Base-by-base conservation (phyloP, 2,797 vertebrate species). In the Eulemur rubriventer region DNA sequence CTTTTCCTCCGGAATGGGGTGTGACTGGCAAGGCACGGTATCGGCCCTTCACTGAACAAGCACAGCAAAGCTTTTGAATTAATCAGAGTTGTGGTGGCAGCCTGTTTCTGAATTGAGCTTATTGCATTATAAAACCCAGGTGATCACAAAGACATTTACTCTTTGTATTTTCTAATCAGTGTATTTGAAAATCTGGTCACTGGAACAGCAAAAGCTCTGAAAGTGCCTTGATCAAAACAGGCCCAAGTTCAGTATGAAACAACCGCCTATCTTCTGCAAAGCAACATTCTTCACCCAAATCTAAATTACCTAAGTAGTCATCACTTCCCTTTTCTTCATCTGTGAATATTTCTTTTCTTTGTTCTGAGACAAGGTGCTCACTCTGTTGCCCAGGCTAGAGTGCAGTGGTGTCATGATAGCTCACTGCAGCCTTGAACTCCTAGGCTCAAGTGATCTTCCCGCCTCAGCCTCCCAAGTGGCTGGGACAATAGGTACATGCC, bases 131-230 rank as follows among this genome's bases (percentile, higher is more conserved):
- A 82, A 95, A 86, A 65, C 16, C 48, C 57, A 80, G 61, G 28
- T 14, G 35, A 76, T 48, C 12, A n/a, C 28, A 46, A 78, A 95
- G 59, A 65, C 30, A 75, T 41, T 86, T 79, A 83, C 38, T 83
- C 43, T 86, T 52, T 55, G 11, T 30, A 50, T 90, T 52, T 90
- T 95, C 67, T 63, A 61, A 46, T 76, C 30, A 10, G 28, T 63
- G 76, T 48, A 76, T 63, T 38, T 88, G 75, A 90, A 95, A 92
- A 84, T 18, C 13, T 69, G 30, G 41, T 94, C 59, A 92, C 35
- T 94, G 46, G 61, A 93, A 92, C 10, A 41, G 30, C 33, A 83
- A 89, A 72, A 57, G 35, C 55, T 85, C 41, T 92, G 26, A 30
- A 91, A 89, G 35, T 38, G 22, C 43, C 38, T 78, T 84, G 72